These are phyloP conservation scores for Drosophila parthenogenetica DNA, from an alignment of 2,888 invertebrate genomes.

Conservation along the genomic window DNA sequence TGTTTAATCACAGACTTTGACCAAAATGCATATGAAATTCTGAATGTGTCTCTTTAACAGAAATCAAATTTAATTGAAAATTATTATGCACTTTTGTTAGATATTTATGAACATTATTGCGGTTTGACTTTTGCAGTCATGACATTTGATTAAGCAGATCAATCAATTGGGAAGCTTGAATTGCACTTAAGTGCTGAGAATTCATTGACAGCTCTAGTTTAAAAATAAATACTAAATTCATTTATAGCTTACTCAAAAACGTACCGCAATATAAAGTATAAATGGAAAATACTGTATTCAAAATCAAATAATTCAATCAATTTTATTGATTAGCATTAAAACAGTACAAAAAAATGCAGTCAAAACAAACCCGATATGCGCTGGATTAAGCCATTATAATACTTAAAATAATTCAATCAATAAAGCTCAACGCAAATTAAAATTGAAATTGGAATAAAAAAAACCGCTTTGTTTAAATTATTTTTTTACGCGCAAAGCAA, in stretches of 20 bases:
- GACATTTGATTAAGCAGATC: not conserved
- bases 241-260: too few species aligned
- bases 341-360: too few species aligned
- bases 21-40: conserved; percentile 26
- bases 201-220: not conserved
- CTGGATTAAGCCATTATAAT: not conserved
- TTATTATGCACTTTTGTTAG: not conserved
- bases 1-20: conserved; percentile 28
- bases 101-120: not conserved
- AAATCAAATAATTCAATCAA: too few species aligned
- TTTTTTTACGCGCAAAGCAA: not conserved
- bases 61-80: not conserved
- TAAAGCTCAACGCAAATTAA: not conserved
- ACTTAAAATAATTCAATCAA: not conserved
- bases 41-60: not conserved
- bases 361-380: not conserved
- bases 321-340: too few species aligned
- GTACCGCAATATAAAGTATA: too few species aligned
- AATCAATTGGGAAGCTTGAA: not conserved
- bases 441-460: not conserved
- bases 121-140: not conserved
- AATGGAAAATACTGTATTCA: too few species aligned
- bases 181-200: not conserved
- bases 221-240: too few species aligned
- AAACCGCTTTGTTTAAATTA: not conserved